Evolutionary conservation across 2,797 vertebrate species (phyloP).

Genomic region (Rhinoraja longicauda): DNA sequence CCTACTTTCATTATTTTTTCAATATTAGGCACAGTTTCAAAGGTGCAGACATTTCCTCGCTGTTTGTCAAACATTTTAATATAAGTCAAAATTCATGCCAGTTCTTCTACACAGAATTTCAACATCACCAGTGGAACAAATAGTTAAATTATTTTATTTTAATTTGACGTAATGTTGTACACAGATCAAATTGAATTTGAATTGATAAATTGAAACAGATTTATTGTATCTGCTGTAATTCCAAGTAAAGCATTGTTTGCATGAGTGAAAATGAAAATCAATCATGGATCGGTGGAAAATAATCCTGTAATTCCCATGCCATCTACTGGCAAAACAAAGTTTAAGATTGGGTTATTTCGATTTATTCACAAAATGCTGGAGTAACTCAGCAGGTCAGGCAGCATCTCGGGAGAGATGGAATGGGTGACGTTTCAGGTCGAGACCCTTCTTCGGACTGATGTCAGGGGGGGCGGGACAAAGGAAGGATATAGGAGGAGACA

Average conservation of each 20-base stretch:
- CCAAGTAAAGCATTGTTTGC: neutral
- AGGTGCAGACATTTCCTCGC: neutral
- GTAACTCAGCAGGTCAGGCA: too few relatives aligned
- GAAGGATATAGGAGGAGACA: too few relatives aligned
- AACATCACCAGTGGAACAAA: neutral
- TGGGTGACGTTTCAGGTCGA: too few relatives aligned
- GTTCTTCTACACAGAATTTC: neutral
- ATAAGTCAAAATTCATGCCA: neutral
- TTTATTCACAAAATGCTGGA: too few relatives aligned
- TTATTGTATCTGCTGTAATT: neutral
- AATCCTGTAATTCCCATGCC: slow-evolving; percentile 25
- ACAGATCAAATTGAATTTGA: neutral
- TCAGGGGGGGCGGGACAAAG: too few relatives aligned
- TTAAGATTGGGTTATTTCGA: neutral
- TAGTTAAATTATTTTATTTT: too few relatives aligned
- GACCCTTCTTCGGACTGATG: too few relatives aligned
- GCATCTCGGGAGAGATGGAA: too few relatives aligned
- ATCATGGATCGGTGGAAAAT: neutral
- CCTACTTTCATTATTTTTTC: neutral
- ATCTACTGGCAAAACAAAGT: slow-evolving; percentile 5
- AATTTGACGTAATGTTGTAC: neutral
- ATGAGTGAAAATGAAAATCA: neutral
- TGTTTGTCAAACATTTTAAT: neutral
- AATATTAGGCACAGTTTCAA: neutral
- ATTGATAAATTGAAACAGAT: neutral